These are phyloP conservation scores for Brachylomia viminalis DNA, from an alignment of 2,888 invertebrate species.

Conservation along the genomic window DNA sequence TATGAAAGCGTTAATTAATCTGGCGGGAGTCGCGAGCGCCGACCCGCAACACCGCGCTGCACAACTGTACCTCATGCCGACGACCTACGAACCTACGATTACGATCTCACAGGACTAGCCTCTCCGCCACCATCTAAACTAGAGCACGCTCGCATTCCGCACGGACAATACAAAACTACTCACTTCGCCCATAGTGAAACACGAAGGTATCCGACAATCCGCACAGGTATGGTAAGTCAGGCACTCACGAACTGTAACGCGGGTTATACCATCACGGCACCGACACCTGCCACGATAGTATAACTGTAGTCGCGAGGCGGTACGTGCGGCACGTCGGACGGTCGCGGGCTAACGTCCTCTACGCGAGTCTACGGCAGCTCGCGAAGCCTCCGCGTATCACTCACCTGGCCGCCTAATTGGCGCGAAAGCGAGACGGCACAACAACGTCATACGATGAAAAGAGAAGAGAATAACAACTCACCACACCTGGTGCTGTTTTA, in stretches of 20 bases:
- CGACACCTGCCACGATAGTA: slow-evolving; percentile 79
- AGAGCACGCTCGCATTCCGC: slow-evolving; percentile 80
- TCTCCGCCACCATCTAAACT: slow-evolving; percentile 77
- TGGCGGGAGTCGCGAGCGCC: slow-evolving; percentile 66
- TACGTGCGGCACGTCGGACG: slow-evolving; percentile 79
- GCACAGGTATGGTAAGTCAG: slow-evolving; percentile 64
- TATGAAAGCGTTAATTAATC: slow-evolving; percentile 78
- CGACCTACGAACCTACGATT: slow-evolving; percentile 86
- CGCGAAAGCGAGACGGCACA: slow-evolving; percentile 80
- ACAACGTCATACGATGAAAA: slow-evolving; percentile 77
- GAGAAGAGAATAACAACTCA: slow-evolving; percentile 79
- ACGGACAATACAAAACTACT: slow-evolving; percentile 75
- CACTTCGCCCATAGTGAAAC: slow-evolving; percentile 86
- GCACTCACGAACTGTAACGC: slow-evolving; percentile 81
- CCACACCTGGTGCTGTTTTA: slow-evolving; percentile 83
- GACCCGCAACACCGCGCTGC: slow-evolving; percentile 59
- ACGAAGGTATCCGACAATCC: slow-evolving; percentile 70
- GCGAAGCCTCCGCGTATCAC: slow-evolving; percentile 75
- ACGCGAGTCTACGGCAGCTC: slow-evolving; percentile 60
- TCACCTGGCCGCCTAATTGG: slow-evolving; percentile 79
- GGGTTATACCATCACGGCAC: slow-evolving; percentile 84
- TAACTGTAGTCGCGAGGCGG: slow-evolving; percentile 65
- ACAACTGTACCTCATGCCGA: slow-evolving; percentile 77
- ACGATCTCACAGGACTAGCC: slow-evolving; percentile 78
- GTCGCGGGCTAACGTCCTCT: slow-evolving; percentile 87